Evolutionary conservation across 2,797 vertebrate species (phyloP).

Genomic region (Melanotaenia trifasciata): DNA sequence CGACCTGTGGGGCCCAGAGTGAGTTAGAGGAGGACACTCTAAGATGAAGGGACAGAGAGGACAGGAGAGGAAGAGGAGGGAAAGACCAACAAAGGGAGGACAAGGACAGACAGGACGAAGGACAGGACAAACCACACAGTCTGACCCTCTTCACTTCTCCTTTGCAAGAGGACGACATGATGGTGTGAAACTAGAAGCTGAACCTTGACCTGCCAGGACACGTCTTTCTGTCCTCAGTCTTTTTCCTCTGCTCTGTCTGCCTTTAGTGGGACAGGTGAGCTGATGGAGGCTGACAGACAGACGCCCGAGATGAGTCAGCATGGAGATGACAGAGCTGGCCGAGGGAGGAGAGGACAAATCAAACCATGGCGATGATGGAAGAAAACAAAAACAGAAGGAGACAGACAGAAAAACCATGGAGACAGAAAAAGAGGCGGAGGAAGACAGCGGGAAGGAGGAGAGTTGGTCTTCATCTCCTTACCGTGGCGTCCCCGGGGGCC

Average conservation of each 20-base stretch:
- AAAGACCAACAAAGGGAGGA: slow-evolving; percentile 19
- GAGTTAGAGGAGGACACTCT: neutral
- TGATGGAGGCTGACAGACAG: slow-evolving; percentile 39
- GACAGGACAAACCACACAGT: slow-evolving; percentile 56
- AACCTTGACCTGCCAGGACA: slow-evolving; percentile 34
- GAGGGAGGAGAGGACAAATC: neutral
- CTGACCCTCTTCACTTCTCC: slow-evolving; percentile 68
- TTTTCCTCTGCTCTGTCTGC: slow-evolving; percentile 31
- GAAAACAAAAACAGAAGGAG: neutral
- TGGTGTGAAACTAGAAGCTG: slow-evolving; percentile 25
- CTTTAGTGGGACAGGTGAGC: slow-evolving; percentile 35
- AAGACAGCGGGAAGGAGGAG: slow-evolving; percentile 3
- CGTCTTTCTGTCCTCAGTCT: neutral
- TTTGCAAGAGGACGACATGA: slow-evolving; percentile 65
- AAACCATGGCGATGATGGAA: neutral
- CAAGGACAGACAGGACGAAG: slow-evolving; percentile 24
- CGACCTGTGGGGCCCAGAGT: slow-evolving; percentile 20
- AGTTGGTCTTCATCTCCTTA: slow-evolving; percentile 90
- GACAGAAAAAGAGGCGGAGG: slow-evolving; percentile 23
- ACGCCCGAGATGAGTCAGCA: slow-evolving; percentile 37
- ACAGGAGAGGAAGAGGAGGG: slow-evolving; percentile 31
- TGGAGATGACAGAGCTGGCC: slow-evolving; percentile 32
- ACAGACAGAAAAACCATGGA: slow-evolving; percentile 1
- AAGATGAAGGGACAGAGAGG: slow-evolving; percentile 41
- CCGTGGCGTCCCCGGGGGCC: slow-evolving; percentile 94